phyloP scores from a whole-genome alignment of 2,113 vertebrate species.

The Vombatus ursinus region DNA sequence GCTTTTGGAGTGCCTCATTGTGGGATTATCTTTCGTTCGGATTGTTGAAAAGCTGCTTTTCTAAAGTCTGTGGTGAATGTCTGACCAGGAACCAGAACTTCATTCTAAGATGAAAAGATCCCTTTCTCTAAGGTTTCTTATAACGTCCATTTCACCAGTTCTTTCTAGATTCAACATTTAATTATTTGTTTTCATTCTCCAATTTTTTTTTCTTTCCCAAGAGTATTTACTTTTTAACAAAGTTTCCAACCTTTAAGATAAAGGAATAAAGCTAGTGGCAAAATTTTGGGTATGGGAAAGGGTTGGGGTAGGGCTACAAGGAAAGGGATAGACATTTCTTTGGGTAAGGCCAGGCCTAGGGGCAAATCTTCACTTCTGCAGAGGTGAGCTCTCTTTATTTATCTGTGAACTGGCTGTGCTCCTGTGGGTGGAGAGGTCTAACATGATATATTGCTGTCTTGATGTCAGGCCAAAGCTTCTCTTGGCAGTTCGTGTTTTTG shows the following conservation, averaged over 20 bases:
- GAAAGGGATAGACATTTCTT: constrained; percentile 1
- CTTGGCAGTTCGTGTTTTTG: constrained; percentile 18
- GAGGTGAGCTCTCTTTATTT: neutral
- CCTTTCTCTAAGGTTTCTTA: neutral
- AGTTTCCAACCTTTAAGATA: neutral
- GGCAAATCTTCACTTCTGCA: neutral
- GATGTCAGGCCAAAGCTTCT: neutral
- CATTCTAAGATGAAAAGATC: neutral
- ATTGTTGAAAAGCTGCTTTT: neutral
- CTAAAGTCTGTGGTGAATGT: neutral
- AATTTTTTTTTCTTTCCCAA: neutral
- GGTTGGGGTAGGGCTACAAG: neutral
- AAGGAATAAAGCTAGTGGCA: neutral
- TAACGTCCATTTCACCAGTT: neutral
- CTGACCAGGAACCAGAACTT: neutral
- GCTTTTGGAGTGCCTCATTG: neutral
- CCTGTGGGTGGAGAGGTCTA: neutral
- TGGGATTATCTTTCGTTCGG: neutral
- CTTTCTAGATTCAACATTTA: neutral
- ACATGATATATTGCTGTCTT: neutral
- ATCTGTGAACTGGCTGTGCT: neutral
- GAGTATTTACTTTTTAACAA: neutral
- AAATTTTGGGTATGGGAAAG: neutral
- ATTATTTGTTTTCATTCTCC: neutral
- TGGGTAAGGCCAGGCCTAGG: neutral